Evolutionary conservation across 1,140 invertebrate genomes (phyloP).

Genomic region (Belonocnema kinseyi): DNA sequence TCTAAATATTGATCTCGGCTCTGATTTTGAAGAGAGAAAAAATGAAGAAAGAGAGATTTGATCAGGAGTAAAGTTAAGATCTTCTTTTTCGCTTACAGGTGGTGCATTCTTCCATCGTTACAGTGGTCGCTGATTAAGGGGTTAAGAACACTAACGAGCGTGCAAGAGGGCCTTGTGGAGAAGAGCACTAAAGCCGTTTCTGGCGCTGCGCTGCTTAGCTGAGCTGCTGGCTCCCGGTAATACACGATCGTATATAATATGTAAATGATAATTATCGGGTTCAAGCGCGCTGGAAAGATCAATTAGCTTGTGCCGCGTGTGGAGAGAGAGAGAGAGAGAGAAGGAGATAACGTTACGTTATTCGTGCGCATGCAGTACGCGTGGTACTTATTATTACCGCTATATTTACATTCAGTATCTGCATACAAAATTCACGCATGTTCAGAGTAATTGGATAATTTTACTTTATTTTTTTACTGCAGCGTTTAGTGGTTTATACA

Average conservation of each 20-base stretch:
- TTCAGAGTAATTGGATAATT: too few species aligned
- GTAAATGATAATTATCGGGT: constrained; percentile 68
- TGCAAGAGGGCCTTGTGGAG: background rate
- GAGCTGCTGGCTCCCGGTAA: constrained; percentile 30
- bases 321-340: constrained; percentile 20
- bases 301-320: constrained; percentile 64
- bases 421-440: background rate
- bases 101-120: constrained; percentile 1
- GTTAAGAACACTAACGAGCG: constrained; percentile 28
- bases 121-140: constrained; percentile 13
- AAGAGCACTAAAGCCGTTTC: background rate
- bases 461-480: too few species aligned
- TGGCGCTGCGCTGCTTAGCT: constrained; percentile 15
- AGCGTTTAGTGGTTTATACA: too few species aligned
- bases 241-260: constrained; percentile 45
- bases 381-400: background rate
- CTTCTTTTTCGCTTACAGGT: constrained; percentile 29
- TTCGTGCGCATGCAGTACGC: background rate
- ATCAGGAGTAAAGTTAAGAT: background rate
- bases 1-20: background rate
- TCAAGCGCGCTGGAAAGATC: constrained; percentile 68
- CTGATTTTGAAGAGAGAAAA: background rate
- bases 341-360: background rate
- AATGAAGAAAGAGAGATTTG: background rate
- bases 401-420: background rate